Evolutionary conservation across 2,888 invertebrate genomes (phyloP).

Genomic region (Cantharis rustica): DNA sequence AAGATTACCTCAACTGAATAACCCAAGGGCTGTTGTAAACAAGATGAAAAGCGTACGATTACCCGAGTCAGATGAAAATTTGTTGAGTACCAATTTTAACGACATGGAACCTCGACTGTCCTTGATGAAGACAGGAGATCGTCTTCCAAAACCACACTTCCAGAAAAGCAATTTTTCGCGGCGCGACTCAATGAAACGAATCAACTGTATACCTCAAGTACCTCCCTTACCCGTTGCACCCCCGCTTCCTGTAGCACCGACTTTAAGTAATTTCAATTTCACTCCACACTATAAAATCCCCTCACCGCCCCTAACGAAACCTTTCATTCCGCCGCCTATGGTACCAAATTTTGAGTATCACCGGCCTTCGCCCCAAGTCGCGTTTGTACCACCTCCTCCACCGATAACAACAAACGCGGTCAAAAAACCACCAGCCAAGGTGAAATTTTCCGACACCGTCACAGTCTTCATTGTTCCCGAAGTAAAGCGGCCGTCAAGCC

Average conservation of each 20-base stretch:
- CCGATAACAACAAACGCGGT: constrained; percentile 48
- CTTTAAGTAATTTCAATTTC: neutral
- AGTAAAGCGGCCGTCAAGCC: constrained; percentile 51
- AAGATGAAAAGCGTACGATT: neutral
- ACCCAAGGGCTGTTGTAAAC: neutral
- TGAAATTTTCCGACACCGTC: constrained; percentile 85
- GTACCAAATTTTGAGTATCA: neutral
- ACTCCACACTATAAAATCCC: neutral
- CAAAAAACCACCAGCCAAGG: constrained; percentile 69
- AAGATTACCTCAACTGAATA: neutral
- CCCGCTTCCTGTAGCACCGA: constrained; percentile 22
- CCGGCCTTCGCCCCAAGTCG: constrained; percentile 38
- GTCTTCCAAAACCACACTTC: neutral
- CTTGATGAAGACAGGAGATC: no score
- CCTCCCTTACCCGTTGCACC: constrained; percentile 37
- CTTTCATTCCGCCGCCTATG: neutral
- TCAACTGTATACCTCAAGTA: constrained; percentile 21
- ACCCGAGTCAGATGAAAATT: constrained; percentile 41
- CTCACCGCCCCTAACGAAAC: neutral
- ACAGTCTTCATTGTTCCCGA: constrained; percentile 80
- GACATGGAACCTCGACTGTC: constrained; percentile 43
- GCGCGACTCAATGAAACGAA: neutral
- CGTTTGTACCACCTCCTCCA: constrained; percentile 12
- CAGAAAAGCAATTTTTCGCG: neutral
- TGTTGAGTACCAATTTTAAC: constrained; percentile 53